Evolutionary conservation across 2,797 vertebrate genomes (phyloP).

Genomic region (Geotria australis): DNA sequence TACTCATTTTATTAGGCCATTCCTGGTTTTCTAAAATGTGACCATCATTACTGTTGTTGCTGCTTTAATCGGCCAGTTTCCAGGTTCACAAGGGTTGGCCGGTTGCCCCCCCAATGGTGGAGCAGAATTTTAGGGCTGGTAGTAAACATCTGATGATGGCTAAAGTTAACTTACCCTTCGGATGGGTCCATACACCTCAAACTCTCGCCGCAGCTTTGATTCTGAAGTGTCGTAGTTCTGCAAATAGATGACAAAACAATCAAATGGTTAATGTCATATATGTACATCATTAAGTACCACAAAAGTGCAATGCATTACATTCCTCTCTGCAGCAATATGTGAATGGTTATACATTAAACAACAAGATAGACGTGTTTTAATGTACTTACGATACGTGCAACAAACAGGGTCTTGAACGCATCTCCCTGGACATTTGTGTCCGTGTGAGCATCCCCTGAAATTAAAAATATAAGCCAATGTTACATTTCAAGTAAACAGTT

Average conservation of each 20-base stretch:
- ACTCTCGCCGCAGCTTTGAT: constrained; percentile 64
- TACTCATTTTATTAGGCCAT: neutral
- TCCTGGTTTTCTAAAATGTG: too few species aligned
- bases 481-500: too few species aligned
- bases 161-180: constrained; percentile 28
- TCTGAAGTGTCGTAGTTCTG: constrained; percentile 85
- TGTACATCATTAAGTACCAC: too few species aligned
- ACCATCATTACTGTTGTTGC: too few species aligned
- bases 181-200: constrained; percentile 77
- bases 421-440: constrained; percentile 72
- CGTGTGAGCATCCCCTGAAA: constrained; percentile 64
- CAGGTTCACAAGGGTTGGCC: too few species aligned
- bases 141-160: too few species aligned
- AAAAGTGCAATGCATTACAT: too few species aligned
- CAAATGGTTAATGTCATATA: too few species aligned
- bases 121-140: too few species aligned
- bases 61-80: too few species aligned
- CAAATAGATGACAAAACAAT: constrained; percentile 1
- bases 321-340: too few species aligned
- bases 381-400: constrained; percentile 49
- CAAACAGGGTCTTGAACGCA: constrained; percentile 74
- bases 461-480: neutral
- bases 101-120: too few species aligned
- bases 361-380: neutral
- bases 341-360: neutral